phyloP scores from a whole-genome alignment of 2,888 invertebrate genomes.

The Pseudococcus longispinus region DNA sequence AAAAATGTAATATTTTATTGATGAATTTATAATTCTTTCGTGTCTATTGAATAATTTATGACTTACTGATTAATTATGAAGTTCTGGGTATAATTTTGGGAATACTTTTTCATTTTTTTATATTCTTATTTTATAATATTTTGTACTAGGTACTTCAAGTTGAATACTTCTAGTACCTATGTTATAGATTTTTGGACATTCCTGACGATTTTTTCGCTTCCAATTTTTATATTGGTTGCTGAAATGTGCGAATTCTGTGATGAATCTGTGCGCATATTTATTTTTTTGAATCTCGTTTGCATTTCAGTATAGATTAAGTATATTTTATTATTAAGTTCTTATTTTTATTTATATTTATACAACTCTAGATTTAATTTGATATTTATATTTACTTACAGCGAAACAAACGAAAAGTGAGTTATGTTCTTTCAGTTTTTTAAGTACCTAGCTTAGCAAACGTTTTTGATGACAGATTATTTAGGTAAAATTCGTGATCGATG shows the following conservation, averaged over 20 bases:
- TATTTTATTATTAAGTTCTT: not conserved
- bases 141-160: not conserved
- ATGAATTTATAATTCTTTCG: not conserved
- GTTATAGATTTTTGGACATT: not conserved
- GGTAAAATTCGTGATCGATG: too few species aligned
- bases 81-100: not conserved
- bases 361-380: not conserved
- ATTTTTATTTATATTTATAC: not conserved
- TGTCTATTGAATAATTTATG: not conserved
- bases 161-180: not conserved
- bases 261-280: not conserved
- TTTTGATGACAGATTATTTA: too few species aligned
- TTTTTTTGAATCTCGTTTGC: slow-evolving; percentile 20
- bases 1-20: not conserved
- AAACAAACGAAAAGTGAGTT: slow-evolving; percentile 16
- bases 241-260: not conserved
- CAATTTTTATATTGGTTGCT: not conserved
- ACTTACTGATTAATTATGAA: not conserved
- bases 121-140: not conserved
- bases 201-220: not conserved
- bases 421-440: slow-evolving; percentile 23
- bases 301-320: not conserved
- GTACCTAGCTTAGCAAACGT: too few species aligned
- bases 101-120: not conserved
- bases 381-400: not conserved